Conservation (phyloP, 92 coral and sea anemone genomes). For the Micromussa lordhowensis region DNA sequence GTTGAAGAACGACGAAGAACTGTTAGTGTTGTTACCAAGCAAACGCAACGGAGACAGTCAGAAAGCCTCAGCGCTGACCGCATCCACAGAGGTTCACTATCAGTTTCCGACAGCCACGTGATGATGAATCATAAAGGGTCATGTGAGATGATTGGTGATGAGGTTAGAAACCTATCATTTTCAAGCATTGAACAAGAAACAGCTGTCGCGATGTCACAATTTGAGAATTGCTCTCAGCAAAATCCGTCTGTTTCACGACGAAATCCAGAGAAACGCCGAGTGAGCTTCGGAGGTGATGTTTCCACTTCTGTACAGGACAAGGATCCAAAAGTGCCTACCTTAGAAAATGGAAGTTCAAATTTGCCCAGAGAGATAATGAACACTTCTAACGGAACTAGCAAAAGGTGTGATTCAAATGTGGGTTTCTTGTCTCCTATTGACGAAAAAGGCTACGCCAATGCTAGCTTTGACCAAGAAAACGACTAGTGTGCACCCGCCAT, state of each 20-base stretch:
- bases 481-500: background rate
- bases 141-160: background rate
- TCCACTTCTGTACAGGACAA: background rate
- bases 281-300: constrained; percentile 61
- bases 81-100: constrained; percentile 21
- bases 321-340: background rate
- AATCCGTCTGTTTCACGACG: constrained; percentile 4
- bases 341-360: background rate
- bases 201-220: constrained; percentile 4
- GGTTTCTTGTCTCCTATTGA: constrained; percentile 15
- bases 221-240: background rate
- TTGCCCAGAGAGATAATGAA: background rate
- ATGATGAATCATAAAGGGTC: background rate
- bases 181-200: constrained; percentile 19
- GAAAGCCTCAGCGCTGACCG: constrained; percentile 39
- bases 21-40: constrained; percentile 26
- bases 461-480: constrained; percentile 14
- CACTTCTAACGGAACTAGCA: background rate
- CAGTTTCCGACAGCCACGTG: constrained; percentile 15
- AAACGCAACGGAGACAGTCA: constrained; percentile 33
- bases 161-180: constrained; percentile 48
- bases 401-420: background rate
- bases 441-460: constrained; percentile 23
- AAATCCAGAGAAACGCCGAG: constrained; percentile 53
- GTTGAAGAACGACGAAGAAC: constrained; percentile 72